Base-by-base conservation (phyloP, 2,888 invertebrate species). In the Lathronympha strigana region DNA sequence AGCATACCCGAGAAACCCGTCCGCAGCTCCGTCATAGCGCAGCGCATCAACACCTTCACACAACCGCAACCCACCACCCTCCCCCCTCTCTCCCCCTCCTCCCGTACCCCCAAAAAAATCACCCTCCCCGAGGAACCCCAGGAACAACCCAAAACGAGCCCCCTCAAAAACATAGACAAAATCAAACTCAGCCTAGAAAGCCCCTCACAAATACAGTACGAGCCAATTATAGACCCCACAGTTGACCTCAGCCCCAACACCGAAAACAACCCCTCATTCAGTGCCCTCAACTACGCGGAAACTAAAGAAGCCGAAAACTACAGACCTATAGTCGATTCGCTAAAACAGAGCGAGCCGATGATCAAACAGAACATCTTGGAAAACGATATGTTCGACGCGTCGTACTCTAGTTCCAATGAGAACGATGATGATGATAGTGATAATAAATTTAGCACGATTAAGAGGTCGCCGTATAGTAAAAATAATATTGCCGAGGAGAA, bases 381-480 rank as follows among this genome's bases (percentile, higher is more conserved):
- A 23, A 92, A 92, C 47, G 92, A 92, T 57, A 92, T 91, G 86
- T 92, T 92, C 61, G 92, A 92, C 23, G 84, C 92, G 0, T 91
- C 92, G 0, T 90, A 92, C 58, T 92, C 92, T 0, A 92, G 92
- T 72, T 91, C 92, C 0, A 90, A 92, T 33, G 94, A 94, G 50
- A 90, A 93, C 23, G 94, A 93, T 23, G 92, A 94, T 50, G 93
- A 94, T 36, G 95, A 95, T 61, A 94, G 94, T 61, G 93, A 94
- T 66, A 95, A 95, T 79, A 95, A 95, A 80, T 95, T 94, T 79
- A 95, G 95, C 49, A 95, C 95, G 17, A 95, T 95, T 47, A 95
- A 95, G 71, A 80, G 95, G 63, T 95, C 95, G 43, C 95, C 95
- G 49, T 94, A 94, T 68, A 94, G 93, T 67, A 94, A 94, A 80